Base-by-base conservation (phyloP, 2,113 vertebrate species). In the Tenrec ecaudatus region DNA sequence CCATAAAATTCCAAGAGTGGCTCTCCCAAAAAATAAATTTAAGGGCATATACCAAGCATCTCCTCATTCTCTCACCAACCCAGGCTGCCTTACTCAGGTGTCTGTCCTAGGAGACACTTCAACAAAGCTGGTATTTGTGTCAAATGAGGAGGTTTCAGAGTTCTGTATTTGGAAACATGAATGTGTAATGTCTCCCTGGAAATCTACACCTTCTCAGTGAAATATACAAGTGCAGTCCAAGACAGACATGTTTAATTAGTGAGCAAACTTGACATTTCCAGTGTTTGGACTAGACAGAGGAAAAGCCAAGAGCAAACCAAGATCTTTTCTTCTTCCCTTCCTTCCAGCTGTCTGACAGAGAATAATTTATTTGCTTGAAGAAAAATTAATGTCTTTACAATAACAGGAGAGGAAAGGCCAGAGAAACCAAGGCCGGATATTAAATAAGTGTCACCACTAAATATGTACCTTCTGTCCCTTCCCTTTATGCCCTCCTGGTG, bases 231-330 rank as follows among this genome's bases (percentile, higher is more conserved):
- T 89, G 92, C 91, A 96, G 89, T 89, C 93, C 93, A 86, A 97
- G 96, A 98, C 96, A 97, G 97, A 98, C 97, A 96, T 96, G 95
- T 97, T 98, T 98, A 98, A 98, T 98, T 98, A 98, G 97, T 96
- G 97, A 96, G 96, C 96, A 97, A 97, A 98, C 97, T 97, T 98
- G 97, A 98, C 98, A 98, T 98, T 98, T 98, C 96, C 97, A 97
- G 81, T 97, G 96, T 98, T 98, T 98, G 97, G 96, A 97, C 96
- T 93, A 97, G 97, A 96, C 93, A 96, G 86, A 86, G 82, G 88
- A 95, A 97, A 97, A 98, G 97, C 96, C 95, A 92, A 97, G 90
- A 97, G 97, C 97, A 97, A 97, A 97, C 91, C 62, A 76, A 77
- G 82, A 29, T 89, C 89, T 86, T 94, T 92, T 62, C 91, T 95